phyloP scores from a whole-genome alignment of 1,140 invertebrate genomes.

The Apocrypta bakeri region DNA sequence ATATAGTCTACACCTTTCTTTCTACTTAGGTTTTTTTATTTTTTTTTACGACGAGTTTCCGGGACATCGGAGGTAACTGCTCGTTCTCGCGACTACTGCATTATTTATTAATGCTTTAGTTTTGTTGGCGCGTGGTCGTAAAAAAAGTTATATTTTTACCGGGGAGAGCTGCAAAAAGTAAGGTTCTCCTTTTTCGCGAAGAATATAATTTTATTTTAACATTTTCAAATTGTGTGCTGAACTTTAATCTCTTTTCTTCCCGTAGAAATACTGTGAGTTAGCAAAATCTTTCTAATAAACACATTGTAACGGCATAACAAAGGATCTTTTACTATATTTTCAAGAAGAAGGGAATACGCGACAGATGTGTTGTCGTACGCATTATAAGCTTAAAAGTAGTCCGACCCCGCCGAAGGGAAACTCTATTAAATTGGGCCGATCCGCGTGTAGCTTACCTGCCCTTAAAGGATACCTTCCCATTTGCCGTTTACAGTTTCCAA shows the following conservation, averaged over 20 bases:
- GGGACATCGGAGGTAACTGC: constrained; percentile 1
- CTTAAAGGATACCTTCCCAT: constrained; percentile 42
- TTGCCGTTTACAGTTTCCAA: constrained; percentile 43
- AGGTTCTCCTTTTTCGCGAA: not conserved
- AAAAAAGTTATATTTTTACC: not conserved
- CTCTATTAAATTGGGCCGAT: constrained; percentile 47
- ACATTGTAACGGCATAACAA: not conserved
- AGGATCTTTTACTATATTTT: not conserved
- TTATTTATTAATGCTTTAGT: constrained; percentile 27
- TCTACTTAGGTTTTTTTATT: not conserved
- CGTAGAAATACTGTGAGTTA: not conserved
- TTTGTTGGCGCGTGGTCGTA: not conserved
- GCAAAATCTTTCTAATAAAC: not conserved
- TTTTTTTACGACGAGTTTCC: constrained; percentile 36
- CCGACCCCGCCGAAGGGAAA: constrained; percentile 46
- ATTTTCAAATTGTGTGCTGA: not conserved
- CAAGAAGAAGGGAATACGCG: constrained; percentile 19
- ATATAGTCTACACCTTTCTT: not conserved
- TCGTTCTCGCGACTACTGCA: not conserved
- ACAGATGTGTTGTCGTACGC: constrained; percentile 42
- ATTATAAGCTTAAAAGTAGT: constrained; percentile 38
- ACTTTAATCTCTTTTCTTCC: no score
- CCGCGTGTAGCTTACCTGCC: constrained; percentile 38
- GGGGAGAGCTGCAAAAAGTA: not conserved
- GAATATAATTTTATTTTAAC: not conserved